Evolutionary conservation across 2,888 invertebrate genomes (phyloP).

Genomic region (Hetaerina titia): DNA sequence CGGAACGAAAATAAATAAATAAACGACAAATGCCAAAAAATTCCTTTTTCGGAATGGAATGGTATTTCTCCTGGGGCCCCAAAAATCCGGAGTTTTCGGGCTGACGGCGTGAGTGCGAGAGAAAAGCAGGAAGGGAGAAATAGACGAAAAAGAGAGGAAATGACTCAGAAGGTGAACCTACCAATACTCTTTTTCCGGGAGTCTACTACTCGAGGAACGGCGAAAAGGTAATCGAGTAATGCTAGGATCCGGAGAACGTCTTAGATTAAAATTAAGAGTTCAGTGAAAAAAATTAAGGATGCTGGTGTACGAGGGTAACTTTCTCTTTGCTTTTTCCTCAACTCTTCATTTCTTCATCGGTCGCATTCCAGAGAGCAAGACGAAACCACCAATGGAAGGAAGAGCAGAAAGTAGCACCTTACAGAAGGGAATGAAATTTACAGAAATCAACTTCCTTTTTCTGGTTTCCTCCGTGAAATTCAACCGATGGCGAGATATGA

Average conservation of each 20-base stretch:
- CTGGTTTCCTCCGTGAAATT: background rate
- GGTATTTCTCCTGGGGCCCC: background rate
- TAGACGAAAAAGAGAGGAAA: background rate
- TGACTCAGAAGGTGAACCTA: background rate
- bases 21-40: background rate
- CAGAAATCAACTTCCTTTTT: background rate
- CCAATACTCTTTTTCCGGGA: background rate
- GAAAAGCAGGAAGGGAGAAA: background rate
- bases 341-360: background rate
- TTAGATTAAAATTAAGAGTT: background rate
- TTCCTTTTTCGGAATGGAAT: conserved; percentile 22
- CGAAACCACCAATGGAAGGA: background rate
- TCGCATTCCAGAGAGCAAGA: no score
- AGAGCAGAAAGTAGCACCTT: background rate
- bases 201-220: background rate
- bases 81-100: background rate
- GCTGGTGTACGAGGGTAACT: background rate
- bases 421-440: background rate
- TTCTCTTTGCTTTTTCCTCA: background rate
- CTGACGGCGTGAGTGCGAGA: background rate
- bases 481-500: background rate
- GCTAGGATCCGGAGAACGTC: background rate
- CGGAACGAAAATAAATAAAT: conserved; percentile 25
- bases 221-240: background rate
- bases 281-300: background rate